These are phyloP conservation scores for Spodoptera littoralis DNA, from an alignment of 2,888 invertebrate species.

Conservation along the genomic window DNA sequence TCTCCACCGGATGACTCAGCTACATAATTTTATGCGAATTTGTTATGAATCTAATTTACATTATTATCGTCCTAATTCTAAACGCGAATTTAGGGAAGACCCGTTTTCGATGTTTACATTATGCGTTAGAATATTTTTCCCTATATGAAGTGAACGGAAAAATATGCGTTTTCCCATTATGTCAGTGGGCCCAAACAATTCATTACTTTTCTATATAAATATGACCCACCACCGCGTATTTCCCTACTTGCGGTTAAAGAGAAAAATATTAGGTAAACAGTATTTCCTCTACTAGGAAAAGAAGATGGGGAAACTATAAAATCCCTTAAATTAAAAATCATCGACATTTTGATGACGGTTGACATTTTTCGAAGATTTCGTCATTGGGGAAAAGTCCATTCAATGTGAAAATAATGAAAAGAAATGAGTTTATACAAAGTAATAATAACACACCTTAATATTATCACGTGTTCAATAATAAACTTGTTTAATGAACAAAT, in stretches of 20 bases:
- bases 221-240: constrained; percentile 13
- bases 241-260: constrained; percentile 18
- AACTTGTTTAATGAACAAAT: not conserved
- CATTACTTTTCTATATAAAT: constrained; percentile 31
- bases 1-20: constrained; percentile 5
- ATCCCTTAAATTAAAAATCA: too few relatives aligned
- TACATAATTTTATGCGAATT: constrained; percentile 13
- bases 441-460: too few relatives aligned
- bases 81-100: constrained; percentile 28
- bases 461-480: too few relatives aligned
- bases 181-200: constrained; percentile 12
- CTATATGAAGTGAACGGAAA: constrained; percentile 6
- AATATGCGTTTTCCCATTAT: constrained; percentile 20
- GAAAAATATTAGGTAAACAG: constrained; percentile 3
- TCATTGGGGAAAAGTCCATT: too few relatives aligned
- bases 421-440: too few relatives aligned
- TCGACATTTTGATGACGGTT: too few relatives aligned
- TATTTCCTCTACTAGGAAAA: constrained; percentile 25
- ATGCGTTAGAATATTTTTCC: constrained; percentile 26
- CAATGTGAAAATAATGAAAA: too few relatives aligned
- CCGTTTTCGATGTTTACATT: constrained; percentile 24
- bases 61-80: constrained; percentile 18
- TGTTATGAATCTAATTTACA: not conserved
- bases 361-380: too few relatives aligned
- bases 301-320: too few relatives aligned